Evolutionary conservation across 2,888 invertebrate genomes (phyloP).

Genomic region (Mythimna ferrago): DNA sequence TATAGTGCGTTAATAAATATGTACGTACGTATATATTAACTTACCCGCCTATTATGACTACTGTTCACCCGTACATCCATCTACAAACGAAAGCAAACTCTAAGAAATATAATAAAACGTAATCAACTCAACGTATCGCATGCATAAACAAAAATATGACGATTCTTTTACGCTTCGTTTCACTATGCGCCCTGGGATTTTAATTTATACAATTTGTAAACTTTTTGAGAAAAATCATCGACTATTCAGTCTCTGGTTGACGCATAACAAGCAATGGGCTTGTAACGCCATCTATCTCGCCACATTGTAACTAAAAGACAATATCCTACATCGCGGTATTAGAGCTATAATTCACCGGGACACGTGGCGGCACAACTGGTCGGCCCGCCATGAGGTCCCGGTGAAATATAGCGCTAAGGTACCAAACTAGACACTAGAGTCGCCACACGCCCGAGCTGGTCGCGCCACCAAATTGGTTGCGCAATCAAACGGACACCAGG

Average conservation of each 20-base stretch:
- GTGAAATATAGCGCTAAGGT: too few species aligned
- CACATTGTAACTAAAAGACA: too few species aligned
- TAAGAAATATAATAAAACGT: slow-evolving; percentile 79
- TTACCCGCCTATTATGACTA: slow-evolving; percentile 91
- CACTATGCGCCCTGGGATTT: slow-evolving; percentile 38
- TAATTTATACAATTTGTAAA: not conserved
- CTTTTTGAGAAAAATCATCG: not conserved
- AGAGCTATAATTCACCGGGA: too few species aligned
- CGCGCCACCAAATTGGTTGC: too few species aligned
- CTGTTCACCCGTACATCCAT: slow-evolving; percentile 91
- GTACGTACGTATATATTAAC: slow-evolving; percentile 80
- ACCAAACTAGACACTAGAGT: too few species aligned
- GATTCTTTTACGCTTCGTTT: slow-evolving; percentile 1
- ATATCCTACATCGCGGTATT: too few species aligned
- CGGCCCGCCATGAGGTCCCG: too few species aligned
- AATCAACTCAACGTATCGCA: slow-evolving; percentile 69
- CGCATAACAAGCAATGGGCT: not conserved
- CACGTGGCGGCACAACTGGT: too few species aligned
- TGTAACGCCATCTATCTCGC: too few species aligned
- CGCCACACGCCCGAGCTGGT: too few species aligned
- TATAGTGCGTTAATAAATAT: slow-evolving; percentile 74
- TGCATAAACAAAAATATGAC: slow-evolving; percentile 58
- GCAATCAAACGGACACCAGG: too few species aligned
- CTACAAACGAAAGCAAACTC: slow-evolving; percentile 90
- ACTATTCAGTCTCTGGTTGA: not conserved